Evolutionary conservation across 2,113 vertebrate genomes (phyloP).

Genomic region (Entelurus aequoreus): DNA sequence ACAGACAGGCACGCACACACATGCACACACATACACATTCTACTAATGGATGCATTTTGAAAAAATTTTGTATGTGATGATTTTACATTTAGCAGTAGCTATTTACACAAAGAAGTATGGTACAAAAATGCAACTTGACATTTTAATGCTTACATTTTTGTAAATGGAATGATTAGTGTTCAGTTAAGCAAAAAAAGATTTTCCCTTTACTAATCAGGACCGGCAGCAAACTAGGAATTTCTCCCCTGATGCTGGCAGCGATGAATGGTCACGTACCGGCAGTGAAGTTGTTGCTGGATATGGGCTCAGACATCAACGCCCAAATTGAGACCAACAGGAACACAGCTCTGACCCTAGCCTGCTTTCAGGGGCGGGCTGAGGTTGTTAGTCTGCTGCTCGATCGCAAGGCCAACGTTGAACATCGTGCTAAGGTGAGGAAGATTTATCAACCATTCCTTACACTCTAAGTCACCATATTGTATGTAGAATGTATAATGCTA

Average conservation of each 20-base stretch:
- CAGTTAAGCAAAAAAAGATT: too few relatives aligned
- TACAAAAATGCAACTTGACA: too few relatives aligned
- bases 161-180: too few relatives aligned
- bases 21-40: too few relatives aligned
- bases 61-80: too few relatives aligned
- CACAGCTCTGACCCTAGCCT: constrained; percentile 93
- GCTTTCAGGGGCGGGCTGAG: constrained; percentile 96
- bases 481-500: neutral
- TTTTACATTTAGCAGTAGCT: too few relatives aligned
- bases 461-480: neutral
- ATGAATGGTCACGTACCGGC: constrained; percentile 98
- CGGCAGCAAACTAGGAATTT: constrained; percentile 96
- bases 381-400: constrained; percentile 96
- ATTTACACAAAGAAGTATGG: too few relatives aligned
- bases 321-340: constrained; percentile 99
- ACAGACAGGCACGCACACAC: too few relatives aligned
- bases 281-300: constrained; percentile 93
- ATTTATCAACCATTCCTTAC: too few relatives aligned
- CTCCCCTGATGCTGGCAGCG: constrained; percentile 95
- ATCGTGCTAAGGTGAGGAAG: constrained; percentile 87
- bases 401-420: constrained; percentile 97
- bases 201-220: constrained; percentile 73
- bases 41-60: too few relatives aligned
- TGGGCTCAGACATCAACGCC: constrained; percentile 98
- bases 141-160: too few relatives aligned